A percentile compares a stretch with the other conserved stretches of the same genome.
Conservation (phyloP, 2,113 vertebrate species). For the Mesembrinibis cayennensis region DNA sequence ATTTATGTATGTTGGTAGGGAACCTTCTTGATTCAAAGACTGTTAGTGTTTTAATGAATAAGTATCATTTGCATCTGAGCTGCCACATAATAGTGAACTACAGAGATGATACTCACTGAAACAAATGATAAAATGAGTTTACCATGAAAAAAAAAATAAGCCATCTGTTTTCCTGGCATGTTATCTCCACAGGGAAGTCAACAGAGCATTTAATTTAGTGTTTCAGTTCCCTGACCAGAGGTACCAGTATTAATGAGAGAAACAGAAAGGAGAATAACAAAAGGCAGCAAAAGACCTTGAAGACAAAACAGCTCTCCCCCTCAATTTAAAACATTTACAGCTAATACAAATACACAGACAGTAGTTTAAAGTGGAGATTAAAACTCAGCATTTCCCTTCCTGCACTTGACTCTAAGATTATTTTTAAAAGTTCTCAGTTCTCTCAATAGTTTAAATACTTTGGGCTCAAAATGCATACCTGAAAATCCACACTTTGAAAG, state of each 20-base stretch:
- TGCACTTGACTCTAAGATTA: neutral
- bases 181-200: conserved; percentile 23
- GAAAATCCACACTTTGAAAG: neutral
- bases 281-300: neutral
- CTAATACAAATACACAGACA: neutral
- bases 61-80: neutral
- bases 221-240: conserved; percentile 10
- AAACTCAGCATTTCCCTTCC: neutral
- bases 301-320: neutral
- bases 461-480: neutral
- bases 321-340: neutral
- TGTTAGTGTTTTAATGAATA: neutral
- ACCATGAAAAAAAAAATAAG: neutral
- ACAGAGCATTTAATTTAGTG: conserved; percentile 33
- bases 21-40: neutral
- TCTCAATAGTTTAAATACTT: neutral
- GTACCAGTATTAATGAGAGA: neutral
- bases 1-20: neutral
- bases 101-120: neutral
- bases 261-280: neutral
- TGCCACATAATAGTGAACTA: neutral
- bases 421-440: neutral
- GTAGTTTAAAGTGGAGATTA: neutral
- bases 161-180: conserved; percentile 55
- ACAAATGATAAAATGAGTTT: conserved; percentile 17